Percentiles rank a stretch among this genome's conserved stretches.
Evolutionary conservation across 2,797 vertebrate genomes (phyloP).

Genomic region (Pangasius djambal): DNA sequence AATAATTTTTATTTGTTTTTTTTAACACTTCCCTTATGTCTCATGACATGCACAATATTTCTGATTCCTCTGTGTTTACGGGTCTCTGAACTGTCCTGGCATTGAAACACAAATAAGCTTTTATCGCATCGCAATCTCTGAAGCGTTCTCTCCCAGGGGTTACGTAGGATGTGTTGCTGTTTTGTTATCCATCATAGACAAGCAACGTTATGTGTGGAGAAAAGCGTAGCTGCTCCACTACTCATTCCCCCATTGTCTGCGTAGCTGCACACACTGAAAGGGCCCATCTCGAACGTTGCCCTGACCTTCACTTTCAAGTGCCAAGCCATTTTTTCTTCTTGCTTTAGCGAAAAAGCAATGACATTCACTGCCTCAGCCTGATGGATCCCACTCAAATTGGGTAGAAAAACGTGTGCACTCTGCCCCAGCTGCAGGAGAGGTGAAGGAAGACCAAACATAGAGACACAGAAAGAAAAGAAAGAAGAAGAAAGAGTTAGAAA

Average conservation of each 20-base stretch:
- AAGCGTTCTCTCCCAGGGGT: constrained; percentile 46
- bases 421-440: constrained; percentile 39
- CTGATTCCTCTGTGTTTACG: constrained; percentile 1
- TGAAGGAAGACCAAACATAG: constrained; percentile 22
- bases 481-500: constrained; percentile 3
- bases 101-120: constrained; percentile 38
- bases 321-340: constrained; percentile 39
- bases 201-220: constrained; percentile 37
- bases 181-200: constrained; percentile 62
- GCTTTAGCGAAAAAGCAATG: constrained; percentile 28
- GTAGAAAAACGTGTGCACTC: constrained; percentile 44
- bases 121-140: constrained; percentile 50
- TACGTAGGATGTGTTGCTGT: constrained; percentile 57
- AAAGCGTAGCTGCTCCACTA: constrained; percentile 55
- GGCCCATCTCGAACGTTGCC: constrained; percentile 60
- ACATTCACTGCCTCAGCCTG: constrained; percentile 44
- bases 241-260: constrained; percentile 48
- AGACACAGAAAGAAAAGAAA: neutral
- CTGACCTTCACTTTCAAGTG: constrained; percentile 57
- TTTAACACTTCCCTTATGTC: neutral
- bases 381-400: constrained; percentile 56
- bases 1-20: neutral
- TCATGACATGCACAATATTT: constrained; percentile 11
- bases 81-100: constrained; percentile 21
- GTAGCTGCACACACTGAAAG: constrained; percentile 57